These are phyloP conservation scores for Lypha dubia DNA, from an alignment of 2,888 invertebrate genomes.

Conservation along the genomic window DNA sequence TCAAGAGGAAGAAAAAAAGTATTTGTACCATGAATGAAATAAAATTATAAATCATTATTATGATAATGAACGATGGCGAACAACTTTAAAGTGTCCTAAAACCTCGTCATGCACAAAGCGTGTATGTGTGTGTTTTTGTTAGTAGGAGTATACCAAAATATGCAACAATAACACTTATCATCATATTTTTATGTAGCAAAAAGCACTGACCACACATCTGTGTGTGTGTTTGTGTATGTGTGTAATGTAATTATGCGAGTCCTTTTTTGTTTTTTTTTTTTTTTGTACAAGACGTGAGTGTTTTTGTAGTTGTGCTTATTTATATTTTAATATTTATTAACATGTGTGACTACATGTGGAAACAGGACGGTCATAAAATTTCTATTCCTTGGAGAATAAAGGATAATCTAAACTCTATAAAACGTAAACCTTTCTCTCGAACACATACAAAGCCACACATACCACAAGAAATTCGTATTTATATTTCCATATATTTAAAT, in stretches of 20 bases:
- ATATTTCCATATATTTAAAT: constrained; percentile 16
- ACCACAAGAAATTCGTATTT: too few relatives aligned
- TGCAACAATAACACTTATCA: constrained; percentile 75
- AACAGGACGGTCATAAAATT: constrained; percentile 73
- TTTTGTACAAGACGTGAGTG: too few relatives aligned
- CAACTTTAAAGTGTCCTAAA: constrained; percentile 28
- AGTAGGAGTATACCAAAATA: constrained; percentile 71
- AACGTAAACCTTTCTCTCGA: constrained; percentile 31
- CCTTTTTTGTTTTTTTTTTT: neutral
- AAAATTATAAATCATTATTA: constrained; percentile 66
- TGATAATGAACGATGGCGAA: constrained; percentile 70
- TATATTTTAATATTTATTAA: constrained; percentile 75
- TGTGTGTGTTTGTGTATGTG: constrained; percentile 26
- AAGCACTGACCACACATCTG: constrained; percentile 1
- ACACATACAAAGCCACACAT: neutral
- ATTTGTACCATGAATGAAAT: neutral
- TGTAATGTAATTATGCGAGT: constrained; percentile 25
- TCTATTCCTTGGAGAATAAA: constrained; percentile 67
- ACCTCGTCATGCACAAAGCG: neutral
- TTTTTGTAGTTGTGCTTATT: constrained; percentile 16
- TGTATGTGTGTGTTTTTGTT: neutral
- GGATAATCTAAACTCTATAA: constrained; percentile 64
- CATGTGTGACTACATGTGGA: constrained; percentile 62
- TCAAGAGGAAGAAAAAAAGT: neutral
- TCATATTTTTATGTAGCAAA: neutral